These are phyloP conservation scores for Philaethria dido DNA, from an alignment of 2,888 invertebrate genomes.

Conservation along the genomic window DNA sequence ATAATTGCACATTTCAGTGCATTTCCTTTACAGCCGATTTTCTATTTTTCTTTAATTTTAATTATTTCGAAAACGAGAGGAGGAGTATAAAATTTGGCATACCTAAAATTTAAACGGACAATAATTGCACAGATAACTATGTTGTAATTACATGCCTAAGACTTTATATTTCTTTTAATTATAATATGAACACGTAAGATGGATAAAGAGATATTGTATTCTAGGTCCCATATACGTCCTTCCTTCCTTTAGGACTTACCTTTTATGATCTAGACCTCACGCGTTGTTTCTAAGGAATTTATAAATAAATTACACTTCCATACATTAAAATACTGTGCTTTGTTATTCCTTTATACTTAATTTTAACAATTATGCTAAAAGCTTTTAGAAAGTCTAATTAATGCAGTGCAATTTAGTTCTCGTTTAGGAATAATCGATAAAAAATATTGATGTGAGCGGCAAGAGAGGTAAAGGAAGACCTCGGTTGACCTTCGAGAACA, in stretches of 20 bases:
- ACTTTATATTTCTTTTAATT: too few species aligned
- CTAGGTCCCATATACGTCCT: constrained; percentile 28
- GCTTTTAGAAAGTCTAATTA: constrained; percentile 4
- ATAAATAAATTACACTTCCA: constrained; percentile 27
- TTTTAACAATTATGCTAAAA: constrained; percentile 1
- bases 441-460: neutral
- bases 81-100: too few species aligned
- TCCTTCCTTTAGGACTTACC: constrained; percentile 35
- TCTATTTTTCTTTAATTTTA: too few species aligned
- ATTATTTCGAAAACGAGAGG: too few species aligned
- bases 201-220: constrained; percentile 1
- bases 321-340: neutral
- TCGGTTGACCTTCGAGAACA: too few species aligned
- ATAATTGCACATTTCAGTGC: too few species aligned
- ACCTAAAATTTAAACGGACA: too few species aligned
- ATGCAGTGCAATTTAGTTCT: neutral
- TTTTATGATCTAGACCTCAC: constrained; percentile 37
- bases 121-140: too few species aligned
- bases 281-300: constrained; percentile 33
- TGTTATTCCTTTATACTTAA: neutral
- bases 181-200: constrained; percentile 2
- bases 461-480: too few species aligned
- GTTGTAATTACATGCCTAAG: too few species aligned
- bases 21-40: too few species aligned
- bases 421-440: neutral